phyloP scores from a whole-genome alignment of 2,888 invertebrate genomes.

The Augiades crinisus region DNA sequence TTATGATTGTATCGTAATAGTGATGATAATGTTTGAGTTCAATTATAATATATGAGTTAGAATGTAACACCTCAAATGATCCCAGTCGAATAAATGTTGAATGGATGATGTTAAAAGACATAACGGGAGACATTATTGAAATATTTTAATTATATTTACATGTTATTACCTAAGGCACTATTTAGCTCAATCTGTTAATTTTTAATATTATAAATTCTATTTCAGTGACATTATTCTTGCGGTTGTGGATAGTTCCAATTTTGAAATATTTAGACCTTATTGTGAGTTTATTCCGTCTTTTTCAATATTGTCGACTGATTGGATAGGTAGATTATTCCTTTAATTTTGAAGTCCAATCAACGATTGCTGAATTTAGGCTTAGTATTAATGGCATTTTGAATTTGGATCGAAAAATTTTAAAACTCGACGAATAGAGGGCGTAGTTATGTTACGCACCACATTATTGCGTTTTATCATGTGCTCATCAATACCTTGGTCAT shows the following conservation, averaged over 20 bases:
- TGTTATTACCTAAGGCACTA: slow-evolving; percentile 32
- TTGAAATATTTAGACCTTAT: slow-evolving; percentile 48
- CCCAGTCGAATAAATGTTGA: slow-evolving; percentile 9
- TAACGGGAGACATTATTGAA: slow-evolving; percentile 11
- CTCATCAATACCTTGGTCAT: no score
- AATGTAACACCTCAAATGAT: background rate
- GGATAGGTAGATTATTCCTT: slow-evolving; percentile 42
- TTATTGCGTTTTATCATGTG: no score
- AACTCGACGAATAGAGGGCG: background rate
- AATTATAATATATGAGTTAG: slow-evolving; percentile 6
- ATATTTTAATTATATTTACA: slow-evolving; percentile 26
- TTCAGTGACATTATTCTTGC: slow-evolving; percentile 50
- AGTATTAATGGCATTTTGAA: slow-evolving; percentile 8
- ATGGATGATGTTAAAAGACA: slow-evolving; percentile 4
- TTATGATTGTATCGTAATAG: slow-evolving; percentile 16
- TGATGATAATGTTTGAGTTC: slow-evolving; percentile 15
- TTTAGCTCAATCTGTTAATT: slow-evolving; percentile 71
- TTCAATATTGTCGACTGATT: slow-evolving; percentile 60
- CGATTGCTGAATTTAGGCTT: slow-evolving; percentile 8
- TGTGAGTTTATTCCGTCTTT: slow-evolving; percentile 67
- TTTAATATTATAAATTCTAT: slow-evolving; percentile 63
- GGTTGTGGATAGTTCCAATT: slow-evolving; percentile 70
- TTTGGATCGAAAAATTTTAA: background rate
- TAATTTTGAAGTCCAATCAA: slow-evolving; percentile 13
- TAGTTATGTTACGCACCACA: no score